Percentiles rank a stretch among this genome's conserved stretches.
Evolutionary conservation across 2,113 vertebrate genomes (phyloP).

Genomic region (Daboia siamensis): DNA sequence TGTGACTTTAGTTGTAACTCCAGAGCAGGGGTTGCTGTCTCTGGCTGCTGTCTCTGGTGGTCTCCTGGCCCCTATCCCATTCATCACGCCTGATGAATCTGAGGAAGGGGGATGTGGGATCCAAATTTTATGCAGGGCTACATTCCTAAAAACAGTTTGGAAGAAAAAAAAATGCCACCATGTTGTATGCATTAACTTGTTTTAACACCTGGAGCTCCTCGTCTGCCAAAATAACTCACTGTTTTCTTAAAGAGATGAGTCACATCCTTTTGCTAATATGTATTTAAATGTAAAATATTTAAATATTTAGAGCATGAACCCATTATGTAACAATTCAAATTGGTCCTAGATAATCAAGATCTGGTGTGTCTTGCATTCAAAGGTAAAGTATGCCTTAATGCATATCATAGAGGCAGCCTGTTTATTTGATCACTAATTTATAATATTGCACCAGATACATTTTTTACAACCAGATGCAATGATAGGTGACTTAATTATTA

Average conservation of each 20-base stretch:
- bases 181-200: not conserved
- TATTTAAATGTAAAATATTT: not conserved
- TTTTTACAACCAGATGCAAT: not conserved
- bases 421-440: not conserved
- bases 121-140: not conserved
- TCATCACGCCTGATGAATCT: not conserved
- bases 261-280: not conserved
- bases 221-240: not conserved
- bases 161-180: not conserved
- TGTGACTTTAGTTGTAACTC: too few species aligned
- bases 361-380: not conserved
- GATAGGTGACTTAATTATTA: not conserved
- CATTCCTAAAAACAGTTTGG: not conserved
- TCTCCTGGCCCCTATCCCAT: too few species aligned
- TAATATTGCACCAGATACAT: not conserved
- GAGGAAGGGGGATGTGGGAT: not conserved
- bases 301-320: not conserved
- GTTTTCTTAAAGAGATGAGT: not conserved
- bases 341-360: not conserved
- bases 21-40: too few species aligned
- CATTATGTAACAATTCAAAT: not conserved
- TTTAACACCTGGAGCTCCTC: not conserved
- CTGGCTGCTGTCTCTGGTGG: not conserved
- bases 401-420: not conserved
- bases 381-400: not conserved